These are phyloP conservation scores for Rhinoptilus africanus DNA, from an alignment of 2,113 vertebrate species.

Conservation along the genomic window DNA sequence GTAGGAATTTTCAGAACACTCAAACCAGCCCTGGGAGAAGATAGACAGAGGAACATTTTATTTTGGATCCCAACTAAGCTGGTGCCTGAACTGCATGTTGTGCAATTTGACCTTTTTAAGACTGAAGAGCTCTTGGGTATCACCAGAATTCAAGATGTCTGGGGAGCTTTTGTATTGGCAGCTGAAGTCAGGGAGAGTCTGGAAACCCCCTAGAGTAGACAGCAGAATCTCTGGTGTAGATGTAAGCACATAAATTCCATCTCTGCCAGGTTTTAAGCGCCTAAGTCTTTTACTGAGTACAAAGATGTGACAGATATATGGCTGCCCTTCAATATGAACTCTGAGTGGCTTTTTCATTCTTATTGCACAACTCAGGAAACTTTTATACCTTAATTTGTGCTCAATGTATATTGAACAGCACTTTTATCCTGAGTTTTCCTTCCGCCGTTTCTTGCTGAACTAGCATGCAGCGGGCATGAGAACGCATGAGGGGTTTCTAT, in stretches of 20 bases:
- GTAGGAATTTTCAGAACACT: not conserved
- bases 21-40: not conserved
- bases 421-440: not conserved
- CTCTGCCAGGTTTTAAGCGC: not conserved
- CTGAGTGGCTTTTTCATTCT: not conserved
- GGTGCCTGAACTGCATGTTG: not conserved
- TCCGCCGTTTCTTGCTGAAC: slow-evolving; percentile 12
- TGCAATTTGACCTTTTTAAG: not conserved
- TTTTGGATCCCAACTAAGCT: not conserved
- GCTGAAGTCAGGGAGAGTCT: not conserved
- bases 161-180: not conserved
- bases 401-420: not conserved
- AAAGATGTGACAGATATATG: not conserved
- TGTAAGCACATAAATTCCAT: not conserved
- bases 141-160: not conserved
- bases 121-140: not conserved
- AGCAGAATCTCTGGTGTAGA: not conserved
- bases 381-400: not conserved
- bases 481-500: slow-evolving; percentile 13
- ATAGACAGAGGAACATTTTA: not conserved
- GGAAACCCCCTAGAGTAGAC: not conserved
- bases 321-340: not conserved
- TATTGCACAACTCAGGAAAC: not conserved
- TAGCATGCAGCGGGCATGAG: not conserved
- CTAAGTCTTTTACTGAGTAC: not conserved